Evolutionary conservation across 2,888 invertebrate genomes (phyloP).

Genomic region (Branchipolynoe longqiensis): DNA sequence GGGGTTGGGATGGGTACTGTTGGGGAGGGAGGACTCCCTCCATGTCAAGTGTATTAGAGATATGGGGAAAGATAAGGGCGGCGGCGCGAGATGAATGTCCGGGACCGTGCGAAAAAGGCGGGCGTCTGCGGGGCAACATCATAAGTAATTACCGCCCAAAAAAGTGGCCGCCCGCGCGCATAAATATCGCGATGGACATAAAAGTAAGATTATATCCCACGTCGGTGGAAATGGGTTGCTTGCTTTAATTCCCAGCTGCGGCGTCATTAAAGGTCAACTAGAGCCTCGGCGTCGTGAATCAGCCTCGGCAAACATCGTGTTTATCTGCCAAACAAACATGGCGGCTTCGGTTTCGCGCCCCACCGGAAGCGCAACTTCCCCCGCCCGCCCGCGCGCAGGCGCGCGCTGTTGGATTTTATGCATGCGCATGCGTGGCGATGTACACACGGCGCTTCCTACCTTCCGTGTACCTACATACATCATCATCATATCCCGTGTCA

Average conservation of each 20-base stretch:
- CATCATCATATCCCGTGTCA: constrained; percentile 38
- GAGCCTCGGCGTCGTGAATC: not conserved
- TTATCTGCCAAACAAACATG: constrained; percentile 9
- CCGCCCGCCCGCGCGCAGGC: not conserved
- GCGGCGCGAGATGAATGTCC: not conserved
- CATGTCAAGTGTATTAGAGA: constrained; percentile 45
- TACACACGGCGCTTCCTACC: constrained; percentile 32
- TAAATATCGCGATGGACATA: constrained; percentile 1
- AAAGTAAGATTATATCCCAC: constrained; percentile 17
- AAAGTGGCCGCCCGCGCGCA: not conserved
- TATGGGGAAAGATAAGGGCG: not conserved
- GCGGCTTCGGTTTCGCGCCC: constrained; percentile 1
- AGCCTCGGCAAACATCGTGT: not conserved
- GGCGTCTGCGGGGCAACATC: not conserved
- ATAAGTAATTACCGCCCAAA: constrained; percentile 22
- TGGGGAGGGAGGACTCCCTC: not conserved
- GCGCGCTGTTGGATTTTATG: constrained; percentile 24
- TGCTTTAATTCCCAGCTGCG: not conserved
- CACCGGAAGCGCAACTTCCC: constrained; percentile 12
- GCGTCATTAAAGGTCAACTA: not conserved
- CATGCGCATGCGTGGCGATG: constrained; percentile 9
- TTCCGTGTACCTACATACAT: not conserved
- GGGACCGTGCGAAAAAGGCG: not conserved
- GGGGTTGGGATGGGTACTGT: not conserved
- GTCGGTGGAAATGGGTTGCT: not conserved